Evolutionary conservation across 2,797 vertebrate species (phyloP).

Genomic region (Acridotheres tristis): DNA sequence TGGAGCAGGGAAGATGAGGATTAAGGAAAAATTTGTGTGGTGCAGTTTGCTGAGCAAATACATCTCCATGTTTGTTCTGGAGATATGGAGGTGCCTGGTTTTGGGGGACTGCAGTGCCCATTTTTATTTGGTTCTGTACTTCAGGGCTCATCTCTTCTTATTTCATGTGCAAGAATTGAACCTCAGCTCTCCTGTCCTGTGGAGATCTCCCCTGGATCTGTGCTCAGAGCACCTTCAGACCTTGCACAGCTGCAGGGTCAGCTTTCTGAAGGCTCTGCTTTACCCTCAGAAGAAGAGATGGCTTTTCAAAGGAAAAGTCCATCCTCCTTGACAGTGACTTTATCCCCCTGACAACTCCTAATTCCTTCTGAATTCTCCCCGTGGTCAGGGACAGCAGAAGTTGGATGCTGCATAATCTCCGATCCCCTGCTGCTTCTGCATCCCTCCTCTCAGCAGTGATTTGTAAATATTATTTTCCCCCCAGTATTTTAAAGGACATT

Average conservation of each 20-base stretch:
- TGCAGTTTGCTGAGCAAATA: neutral
- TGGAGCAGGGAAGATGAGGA: neutral
- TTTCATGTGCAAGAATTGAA: neutral
- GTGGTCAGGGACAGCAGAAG: neutral
- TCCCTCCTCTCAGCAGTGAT: neutral
- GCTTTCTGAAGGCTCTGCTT: neutral
- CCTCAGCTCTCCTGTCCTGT: neutral
- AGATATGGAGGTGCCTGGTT: rapidly evolving
- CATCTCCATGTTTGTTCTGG: neutral
- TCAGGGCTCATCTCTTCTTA: neutral
- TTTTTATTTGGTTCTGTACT: neutral
- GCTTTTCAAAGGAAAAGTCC: neutral
- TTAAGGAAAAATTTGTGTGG: neutral
- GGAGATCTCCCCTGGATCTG: neutral
- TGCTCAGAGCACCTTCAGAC: neutral
- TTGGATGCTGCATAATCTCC: neutral
- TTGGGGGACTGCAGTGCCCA: neutral
- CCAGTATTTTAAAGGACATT: neutral
- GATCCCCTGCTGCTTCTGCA: neutral
- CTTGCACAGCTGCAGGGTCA: neutral
- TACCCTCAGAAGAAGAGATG: neutral
- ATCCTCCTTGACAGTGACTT: neutral
- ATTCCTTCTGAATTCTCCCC: neutral
- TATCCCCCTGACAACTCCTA: neutral
- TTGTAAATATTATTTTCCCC: neutral